Percentiles rank a stretch among this genome's conserved stretches.
Evolutionary conservation across 2,113 vertebrate genomes (phyloP).

Genomic region (Mormyrus iriodes): DNA sequence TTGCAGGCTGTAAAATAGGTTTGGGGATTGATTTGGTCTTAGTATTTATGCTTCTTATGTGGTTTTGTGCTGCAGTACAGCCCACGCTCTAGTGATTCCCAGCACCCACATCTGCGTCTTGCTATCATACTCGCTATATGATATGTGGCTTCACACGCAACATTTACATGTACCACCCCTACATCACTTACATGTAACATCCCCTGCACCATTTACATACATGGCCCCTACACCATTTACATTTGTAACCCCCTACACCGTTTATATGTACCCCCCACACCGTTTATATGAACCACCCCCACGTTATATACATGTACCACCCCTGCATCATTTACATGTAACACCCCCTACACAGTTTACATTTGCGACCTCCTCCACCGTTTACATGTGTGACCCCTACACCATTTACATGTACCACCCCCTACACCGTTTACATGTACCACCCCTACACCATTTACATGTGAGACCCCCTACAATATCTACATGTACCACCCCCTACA

Average conservation of each 20-base stretch:
- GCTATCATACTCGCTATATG: background rate
- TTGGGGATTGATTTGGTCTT: background rate
- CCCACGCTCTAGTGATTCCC: background rate
- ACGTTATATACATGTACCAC: background rate
- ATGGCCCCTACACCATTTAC: background rate
- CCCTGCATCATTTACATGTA: background rate
- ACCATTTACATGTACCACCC: background rate
- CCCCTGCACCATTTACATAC: background rate
- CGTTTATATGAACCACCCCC: background rate
- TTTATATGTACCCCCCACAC: background rate
- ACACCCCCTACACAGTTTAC: background rate
- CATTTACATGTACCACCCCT: background rate
- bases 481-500: background rate
- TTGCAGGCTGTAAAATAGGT: background rate
- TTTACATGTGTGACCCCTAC: background rate
- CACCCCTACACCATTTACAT: background rate
- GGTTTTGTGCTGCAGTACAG: background rate
- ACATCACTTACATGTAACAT: background rate
- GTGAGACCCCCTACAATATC: accelerated
- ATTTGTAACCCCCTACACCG: accelerated
- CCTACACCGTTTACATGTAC: background rate
- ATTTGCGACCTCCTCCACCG: too few species aligned
- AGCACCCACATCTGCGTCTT: background rate
- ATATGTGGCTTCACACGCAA: background rate
- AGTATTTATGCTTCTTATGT: background rate